A percentile compares a stretch with the other conserved stretches of the same genome.
Evolutionary conservation across 2,888 invertebrate genomes (phyloP).

Genomic region (Gandaritis pyraliata): DNA sequence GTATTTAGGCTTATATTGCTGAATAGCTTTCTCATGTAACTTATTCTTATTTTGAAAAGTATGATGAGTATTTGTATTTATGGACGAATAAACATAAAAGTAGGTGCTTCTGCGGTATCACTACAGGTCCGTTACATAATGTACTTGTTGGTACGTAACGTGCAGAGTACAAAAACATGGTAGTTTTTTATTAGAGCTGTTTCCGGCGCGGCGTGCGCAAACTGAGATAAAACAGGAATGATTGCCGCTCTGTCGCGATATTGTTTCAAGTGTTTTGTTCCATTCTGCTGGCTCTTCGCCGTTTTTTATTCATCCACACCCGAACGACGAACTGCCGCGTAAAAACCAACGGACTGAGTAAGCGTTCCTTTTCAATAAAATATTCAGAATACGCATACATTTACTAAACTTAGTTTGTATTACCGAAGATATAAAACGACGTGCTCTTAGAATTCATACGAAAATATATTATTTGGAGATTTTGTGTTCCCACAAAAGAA

Average conservation of each 20-base stretch:
- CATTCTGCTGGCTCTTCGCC: constrained; percentile 64
- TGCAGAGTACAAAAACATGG: constrained; percentile 55
- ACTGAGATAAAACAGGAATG: constrained; percentile 82
- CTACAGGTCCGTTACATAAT: constrained; percentile 31
- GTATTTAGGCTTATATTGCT: no score
- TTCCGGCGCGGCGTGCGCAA: constrained; percentile 78
- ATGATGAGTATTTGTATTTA: not conserved
- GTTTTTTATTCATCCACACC: constrained; percentile 70
- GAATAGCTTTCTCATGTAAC: no score
- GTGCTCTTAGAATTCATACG: constrained; percentile 9
- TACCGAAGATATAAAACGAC: constrained; percentile 12
- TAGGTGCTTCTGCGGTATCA: constrained; percentile 39
- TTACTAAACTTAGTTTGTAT: constrained; percentile 18
- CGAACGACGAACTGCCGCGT: constrained; percentile 59
- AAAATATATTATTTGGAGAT: constrained; percentile 1
- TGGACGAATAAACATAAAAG: constrained; percentile 2
- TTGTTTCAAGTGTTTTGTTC: constrained; percentile 80
- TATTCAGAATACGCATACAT: constrained; percentile 40
- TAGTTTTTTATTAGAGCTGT: constrained; percentile 80
- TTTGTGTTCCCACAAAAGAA: constrained; percentile 32
- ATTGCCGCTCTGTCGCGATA: constrained; percentile 80
- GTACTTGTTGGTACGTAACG: constrained; percentile 40
- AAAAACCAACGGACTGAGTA: constrained; percentile 55
- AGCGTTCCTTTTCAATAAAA: constrained; percentile 53
- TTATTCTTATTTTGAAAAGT: not conserved